Evolutionary conservation across 2,113 vertebrate genomes (phyloP), one percentile per base, ranked within the genome.

Genomic region (Paralichthys olivaceus): DNA sequence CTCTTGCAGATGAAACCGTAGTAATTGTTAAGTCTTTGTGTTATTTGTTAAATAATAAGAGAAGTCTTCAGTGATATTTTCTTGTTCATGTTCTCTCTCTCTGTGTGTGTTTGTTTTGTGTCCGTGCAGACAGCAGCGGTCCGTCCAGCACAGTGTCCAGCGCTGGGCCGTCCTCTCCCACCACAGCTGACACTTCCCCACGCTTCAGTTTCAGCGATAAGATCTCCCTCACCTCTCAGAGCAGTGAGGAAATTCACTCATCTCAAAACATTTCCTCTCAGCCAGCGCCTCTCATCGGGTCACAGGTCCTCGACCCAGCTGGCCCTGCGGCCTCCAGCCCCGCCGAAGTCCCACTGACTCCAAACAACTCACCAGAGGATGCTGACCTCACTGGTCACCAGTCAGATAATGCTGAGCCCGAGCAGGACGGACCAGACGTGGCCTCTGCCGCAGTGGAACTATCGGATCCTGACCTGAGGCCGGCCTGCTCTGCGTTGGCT

Each of bases 91-190:
- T 19, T 47, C 1, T 58, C 14, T n/a, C 17, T 32, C 17, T 26
- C 12, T 32, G 15, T 40, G 20, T 43, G 34, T 43, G 60, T 62
- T 6, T 62, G 32, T 34, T 19, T 74, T 77, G 8, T 77, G 54
- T 81, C 58, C 89, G 90, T 94, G 80, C 95, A 99, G 98, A 98
- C 85, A 98, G 98, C 96, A 99, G 98, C 43, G 97, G 98, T 59
- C 98, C 96, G 1, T 99, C 97, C 80, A 97, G 97, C 79, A 97
- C 97, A 0, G 97, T 99, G 70, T 99, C 98, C 85, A 98, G 98
- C 32, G 97, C 97, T 11, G 97, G 98, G 2, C 97, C 97, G 0
- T 97, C 97, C 2, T 98, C 98, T 12, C 97, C 97, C 69, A 96
- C 95, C 45, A 93, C 95, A 4, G 91, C 94, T 7, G 96, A 98